Evolutionary conservation across 2,888 invertebrate genomes (phyloP), one percentile per base, ranked within the genome.

Genomic region (Sinotaia quadrata): DNA sequence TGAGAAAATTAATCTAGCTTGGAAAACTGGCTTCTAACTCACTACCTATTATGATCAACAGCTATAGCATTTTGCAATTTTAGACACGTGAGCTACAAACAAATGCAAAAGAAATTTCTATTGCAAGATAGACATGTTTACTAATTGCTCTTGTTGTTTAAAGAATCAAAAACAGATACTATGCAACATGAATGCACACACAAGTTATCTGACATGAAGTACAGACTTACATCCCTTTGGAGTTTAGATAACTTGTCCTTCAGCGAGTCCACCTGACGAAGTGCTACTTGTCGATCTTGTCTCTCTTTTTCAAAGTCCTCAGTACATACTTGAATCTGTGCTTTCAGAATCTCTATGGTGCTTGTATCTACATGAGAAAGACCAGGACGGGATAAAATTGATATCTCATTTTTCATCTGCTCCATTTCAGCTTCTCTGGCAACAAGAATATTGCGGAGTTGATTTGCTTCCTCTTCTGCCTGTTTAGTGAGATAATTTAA

Each of bases 221-320:
- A 1, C 29, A 24, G 27, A 41, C 67, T 57, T 57, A 81, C 81
- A 81, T 81, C 78, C 68, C 68, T 73, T 37, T 58, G 77, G 1
- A 78, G 62, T 37, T 73, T 74, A 10, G 71, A 63, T 18, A 77
- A 29, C 41, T 82, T 78, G 4, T 73, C 74, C 67, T 80, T 76
- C 7, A 81, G 63, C 31, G 74, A 72, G 36, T 69, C 69, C 7
- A 79, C 67, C 71, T 75, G 77, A 18, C 75, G 71, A 52, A 81
- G 79, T 4, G 82, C 83, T 58, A 80, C 78, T 61, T 81, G 81
- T 44, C 83, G 56, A 65, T 84, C 84, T 41, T 76, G 77, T n/a
- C 83, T 74, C 65, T 84, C 84, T 2, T 79, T 80, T 65, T 84
- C 82, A 69, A 84, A 84, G 72, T 84, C 84, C 67, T 84, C 83